Evolutionary conservation across 2,113 vertebrate genomes (phyloP), one percentile per base, ranked within the genome.

Genomic region (Peromyscus maniculatus): DNA sequence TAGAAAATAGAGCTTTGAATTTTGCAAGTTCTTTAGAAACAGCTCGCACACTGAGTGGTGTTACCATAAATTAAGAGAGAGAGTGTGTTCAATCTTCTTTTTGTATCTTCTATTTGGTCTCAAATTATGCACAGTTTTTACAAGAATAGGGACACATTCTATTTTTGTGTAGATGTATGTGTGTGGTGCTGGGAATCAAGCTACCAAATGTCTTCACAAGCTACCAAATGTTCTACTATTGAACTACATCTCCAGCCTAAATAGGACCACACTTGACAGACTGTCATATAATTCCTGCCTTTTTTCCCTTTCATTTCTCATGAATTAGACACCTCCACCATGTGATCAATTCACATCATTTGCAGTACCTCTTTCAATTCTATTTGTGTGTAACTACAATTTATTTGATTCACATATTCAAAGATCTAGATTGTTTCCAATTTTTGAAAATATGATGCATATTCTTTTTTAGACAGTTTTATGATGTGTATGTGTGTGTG

Each of bases 1-100:
- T 74, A 79, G 28, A 91, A 72, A 91, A 96, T 43, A 89, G 52
- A 28, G 28, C 26, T 69, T 86, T 93, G 22, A 95, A 87, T 92
- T 91, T 86, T 89, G 24, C 49, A 64, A 49, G 11, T 17, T 89
- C 87, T 89, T 95, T 39, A 59, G 55, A 59, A 59, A 59, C 52
- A n/a, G 33, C 33, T 55, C 16, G 22, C 33, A 21, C 19, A 22
- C 33, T 12, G 36, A 39, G 36, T 59, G 21, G 21, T n/a, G 22
- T 83, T 59, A 39, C n/a, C 19, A 57, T 57, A 82, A 80, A 3
- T 26, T 36, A 17, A 10, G 9, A 10, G 16, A 2, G 7, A 24
- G 72, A 43, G 21, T 21, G 43, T 15, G 77, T 55, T 33, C 28
- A 11, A 9, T 55, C 52, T 46, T 46, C 74, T n/a, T 82, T 82